phyloP scores from a whole-genome alignment of 2,888 invertebrate genomes.

The Drosophila mettleri region DNA sequence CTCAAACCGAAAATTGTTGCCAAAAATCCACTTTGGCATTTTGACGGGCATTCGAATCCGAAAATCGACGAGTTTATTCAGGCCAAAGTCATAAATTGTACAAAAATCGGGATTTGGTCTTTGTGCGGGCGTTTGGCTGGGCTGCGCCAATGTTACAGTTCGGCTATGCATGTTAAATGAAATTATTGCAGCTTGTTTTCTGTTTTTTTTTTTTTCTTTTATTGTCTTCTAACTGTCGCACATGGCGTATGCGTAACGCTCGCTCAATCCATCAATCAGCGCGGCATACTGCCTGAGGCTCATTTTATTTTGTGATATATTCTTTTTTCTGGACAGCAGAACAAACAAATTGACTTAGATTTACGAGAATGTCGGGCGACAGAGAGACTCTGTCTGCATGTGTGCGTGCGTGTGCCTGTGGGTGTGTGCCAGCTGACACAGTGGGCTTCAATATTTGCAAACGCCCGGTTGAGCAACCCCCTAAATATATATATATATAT shows the following conservation, averaged over 20 bases:
- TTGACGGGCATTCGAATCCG: slow-evolving; percentile 52
- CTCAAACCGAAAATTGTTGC: slow-evolving; percentile 48
- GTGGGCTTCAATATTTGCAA: slow-evolving; percentile 9
- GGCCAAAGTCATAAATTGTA: slow-evolving; percentile 71
- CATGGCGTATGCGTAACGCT: slow-evolving; percentile 67
- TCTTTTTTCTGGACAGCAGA: slow-evolving; percentile 41
- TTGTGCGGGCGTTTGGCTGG: slow-evolving; percentile 11
- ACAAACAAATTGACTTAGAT: slow-evolving; percentile 61
- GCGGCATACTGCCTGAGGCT: slow-evolving; percentile 30
- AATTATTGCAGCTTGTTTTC: slow-evolving; percentile 66
- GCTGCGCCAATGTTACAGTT: slow-evolving; percentile 38
- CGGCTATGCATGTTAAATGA: slow-evolving; percentile 73
- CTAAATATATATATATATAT: too few relatives aligned
- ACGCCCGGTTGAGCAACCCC: slow-evolving; percentile 13
- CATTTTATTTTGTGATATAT: slow-evolving; percentile 52
- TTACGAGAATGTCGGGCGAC: slow-evolving; percentile 48
- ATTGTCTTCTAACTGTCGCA: slow-evolving; percentile 32
- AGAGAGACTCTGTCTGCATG: slow-evolving; percentile 16
- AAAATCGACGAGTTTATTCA: slow-evolving; percentile 59
- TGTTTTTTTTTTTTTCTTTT: slow-evolving; percentile 14
- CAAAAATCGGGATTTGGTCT: slow-evolving; percentile 47
- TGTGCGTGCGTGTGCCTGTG: slow-evolving; percentile 4
- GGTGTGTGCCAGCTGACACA: slow-evolving; percentile 26
- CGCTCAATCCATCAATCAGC: slow-evolving; percentile 69
- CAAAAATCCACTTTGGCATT: slow-evolving; percentile 58